Base-by-base conservation (phyloP, 2,797 vertebrate species). In the Leontopithecus rosalia region DNA sequence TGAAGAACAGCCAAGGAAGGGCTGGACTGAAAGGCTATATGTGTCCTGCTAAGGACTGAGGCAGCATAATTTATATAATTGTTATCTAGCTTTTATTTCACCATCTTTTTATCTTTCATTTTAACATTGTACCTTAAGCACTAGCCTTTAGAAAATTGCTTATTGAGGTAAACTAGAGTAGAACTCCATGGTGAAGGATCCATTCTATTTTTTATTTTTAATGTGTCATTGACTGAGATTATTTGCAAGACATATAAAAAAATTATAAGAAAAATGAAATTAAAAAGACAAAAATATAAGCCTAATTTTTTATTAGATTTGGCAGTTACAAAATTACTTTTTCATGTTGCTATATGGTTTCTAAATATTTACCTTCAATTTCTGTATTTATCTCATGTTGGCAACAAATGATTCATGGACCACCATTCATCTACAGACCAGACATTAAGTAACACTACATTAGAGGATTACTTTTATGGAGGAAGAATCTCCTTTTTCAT, bases 131-230 rank as follows among this genome's bases (percentile, higher is more conserved):
- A 72, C 82, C 80, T 89, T 91, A 94, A 94, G 28, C 17, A 88
- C 13, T 70, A 64, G 36, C 67, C 79, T 88, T 93, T 77, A 85
- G 12, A 85, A 81, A 82, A 81, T 81, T 94, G 48, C 36, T 55
- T 58, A n/a, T 17, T 73, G 88, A 79, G 82, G 28, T 76, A 83
- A 81, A 90, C 19, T 79, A 92, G 14, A 92, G 15, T 26, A 67
- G 26, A 86, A 73, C 9, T 91, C 70, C 58, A 46, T 61, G 41
- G 33, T 57, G 26, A 96, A 92, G 36, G 17, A 70, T 0, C 7
- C 6, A 61, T 89, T 88, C 90, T 86, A 75, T 92, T 93, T 96
- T 90, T 89, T 58, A 79, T 77, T 94, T 94, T 89, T 70, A 81
- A n/a, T 70, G 13, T 77, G n/a, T 58, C 72, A 48, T 52, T 94